phyloP scores from a whole-genome alignment of 2,888 invertebrate species.

The Hirtodrosophila histrioides region DNA sequence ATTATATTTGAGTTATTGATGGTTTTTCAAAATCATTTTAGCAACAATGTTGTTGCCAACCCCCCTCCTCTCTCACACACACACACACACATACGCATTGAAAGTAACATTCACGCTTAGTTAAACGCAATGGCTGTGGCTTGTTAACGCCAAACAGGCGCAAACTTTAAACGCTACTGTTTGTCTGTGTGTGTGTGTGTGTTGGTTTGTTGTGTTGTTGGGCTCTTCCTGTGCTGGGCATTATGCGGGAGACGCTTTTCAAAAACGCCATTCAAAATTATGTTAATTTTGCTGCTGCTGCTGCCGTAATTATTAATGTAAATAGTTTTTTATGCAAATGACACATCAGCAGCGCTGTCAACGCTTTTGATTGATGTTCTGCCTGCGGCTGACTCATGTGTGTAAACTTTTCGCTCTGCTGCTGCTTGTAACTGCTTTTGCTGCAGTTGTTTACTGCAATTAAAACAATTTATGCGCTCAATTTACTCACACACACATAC shows the following conservation, averaged over 20 bases:
- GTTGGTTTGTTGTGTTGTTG: neutral
- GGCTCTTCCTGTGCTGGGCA: constrained; percentile 18
- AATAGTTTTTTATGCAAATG: constrained; percentile 76
- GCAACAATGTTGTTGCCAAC: constrained; percentile 65
- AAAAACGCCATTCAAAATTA: constrained; percentile 71
- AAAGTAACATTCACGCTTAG: constrained; percentile 71
- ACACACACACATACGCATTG: constrained; percentile 17
- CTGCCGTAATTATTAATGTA: constrained; percentile 71
- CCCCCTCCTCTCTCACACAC: constrained; percentile 6
- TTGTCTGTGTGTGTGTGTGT: constrained; percentile 15
- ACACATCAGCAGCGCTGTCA: constrained; percentile 57
- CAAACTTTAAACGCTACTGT: constrained; percentile 56
- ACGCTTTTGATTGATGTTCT: constrained; percentile 67
- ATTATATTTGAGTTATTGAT: constrained; percentile 81
- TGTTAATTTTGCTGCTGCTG: constrained; percentile 56
- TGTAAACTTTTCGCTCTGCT: constrained; percentile 14
- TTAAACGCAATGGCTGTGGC: constrained; percentile 65
- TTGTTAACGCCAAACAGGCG: constrained; percentile 71
- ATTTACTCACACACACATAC: constrained; percentile 47
- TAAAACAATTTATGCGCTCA: constrained; percentile 78
- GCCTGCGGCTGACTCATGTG: constrained; percentile 6
- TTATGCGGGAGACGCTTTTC: constrained; percentile 34
- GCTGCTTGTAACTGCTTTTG: constrained; percentile 13
- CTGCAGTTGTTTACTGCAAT: constrained; percentile 65
- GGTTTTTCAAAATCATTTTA: constrained; percentile 76